Percentiles rank a stretch among this genome's conserved stretches.
These are phyloP conservation scores for Seira sanloemensis DNA, from an alignment of 2,888 invertebrate genomes.

Conservation along the genomic window DNA sequence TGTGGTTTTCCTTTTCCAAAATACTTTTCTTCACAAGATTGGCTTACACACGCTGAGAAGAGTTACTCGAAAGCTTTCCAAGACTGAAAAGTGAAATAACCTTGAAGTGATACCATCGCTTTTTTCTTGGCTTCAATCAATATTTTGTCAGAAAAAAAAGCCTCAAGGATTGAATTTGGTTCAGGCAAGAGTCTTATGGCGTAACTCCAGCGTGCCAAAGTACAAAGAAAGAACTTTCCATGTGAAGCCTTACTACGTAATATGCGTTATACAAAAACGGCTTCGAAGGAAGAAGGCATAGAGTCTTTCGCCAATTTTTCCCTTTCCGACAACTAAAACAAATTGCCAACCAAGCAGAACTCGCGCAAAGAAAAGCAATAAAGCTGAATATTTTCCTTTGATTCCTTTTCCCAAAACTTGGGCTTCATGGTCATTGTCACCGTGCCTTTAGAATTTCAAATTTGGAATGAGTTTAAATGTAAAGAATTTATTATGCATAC, in stretches of 20 bases:
- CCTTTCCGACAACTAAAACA: background rate
- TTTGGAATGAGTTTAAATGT: too few relatives aligned
- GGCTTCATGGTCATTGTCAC: slow-evolving; percentile 51
- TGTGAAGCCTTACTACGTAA: background rate
- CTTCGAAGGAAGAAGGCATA: too few relatives aligned
- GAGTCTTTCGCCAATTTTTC: background rate
- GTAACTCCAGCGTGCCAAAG: background rate
- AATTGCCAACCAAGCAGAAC: background rate
- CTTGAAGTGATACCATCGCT: slow-evolving; percentile 23
- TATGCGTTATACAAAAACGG: too few relatives aligned
- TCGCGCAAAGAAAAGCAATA: background rate
- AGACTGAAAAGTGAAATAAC: slow-evolving; percentile 9
- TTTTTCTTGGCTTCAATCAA: slow-evolving; percentile 20
- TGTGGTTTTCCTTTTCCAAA: background rate
- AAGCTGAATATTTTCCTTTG: background rate
- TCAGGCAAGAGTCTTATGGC: background rate
- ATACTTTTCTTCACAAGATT: background rate
- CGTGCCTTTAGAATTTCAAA: background rate
- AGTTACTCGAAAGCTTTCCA: background rate
- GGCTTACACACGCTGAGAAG: background rate
- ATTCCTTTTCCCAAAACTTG: background rate
- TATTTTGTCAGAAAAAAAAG: slow-evolving; percentile 11
- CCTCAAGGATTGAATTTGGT: background rate
- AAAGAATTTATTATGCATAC: too few relatives aligned
- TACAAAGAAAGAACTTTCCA: background rate